Conservation (phyloP, 2,113 vertebrate genomes). For the Halcyon senegalensis region DNA sequence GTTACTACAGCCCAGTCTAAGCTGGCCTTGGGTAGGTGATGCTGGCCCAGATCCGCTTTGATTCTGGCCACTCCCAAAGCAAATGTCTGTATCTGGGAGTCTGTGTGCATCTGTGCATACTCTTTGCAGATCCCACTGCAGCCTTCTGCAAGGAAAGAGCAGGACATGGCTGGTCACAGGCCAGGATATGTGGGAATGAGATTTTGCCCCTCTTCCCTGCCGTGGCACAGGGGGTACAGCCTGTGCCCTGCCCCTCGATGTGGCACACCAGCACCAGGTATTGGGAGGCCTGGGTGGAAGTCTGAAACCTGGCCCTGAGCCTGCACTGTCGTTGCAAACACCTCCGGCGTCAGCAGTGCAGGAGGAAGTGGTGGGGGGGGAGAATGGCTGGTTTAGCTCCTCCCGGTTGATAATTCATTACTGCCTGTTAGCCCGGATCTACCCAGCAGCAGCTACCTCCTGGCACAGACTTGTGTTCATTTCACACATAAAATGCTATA, state of each 20-base stretch:
- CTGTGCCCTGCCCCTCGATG: not conserved
- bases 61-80: not conserved
- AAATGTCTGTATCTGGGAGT: not conserved
- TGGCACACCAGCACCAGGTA: not conserved
- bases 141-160: not conserved
- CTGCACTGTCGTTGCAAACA: not conserved
- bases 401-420: slow-evolving; percentile 38
- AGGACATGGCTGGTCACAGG: fast-evolving
- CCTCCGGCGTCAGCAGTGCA: slow-evolving; percentile 31
- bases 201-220: not conserved
- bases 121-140: not conserved
- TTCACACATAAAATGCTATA: slow-evolving; percentile 45
- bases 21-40: not conserved
- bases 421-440: not conserved
- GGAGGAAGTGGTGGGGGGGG: not conserved
- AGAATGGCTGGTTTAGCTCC: slow-evolving; percentile 9
- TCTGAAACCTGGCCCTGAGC: not conserved
- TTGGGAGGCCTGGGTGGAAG: fast-evolving
- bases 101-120: fast-evolving
- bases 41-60: not conserved
- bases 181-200: fast-evolving
- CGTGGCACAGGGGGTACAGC: not conserved
- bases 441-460: slow-evolving; percentile 11
- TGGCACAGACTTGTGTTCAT: not conserved
- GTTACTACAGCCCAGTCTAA: not conserved